Conservation (phyloP, 2,797 vertebrate genomes). For the Rhinatrema bivittatum region DNA sequence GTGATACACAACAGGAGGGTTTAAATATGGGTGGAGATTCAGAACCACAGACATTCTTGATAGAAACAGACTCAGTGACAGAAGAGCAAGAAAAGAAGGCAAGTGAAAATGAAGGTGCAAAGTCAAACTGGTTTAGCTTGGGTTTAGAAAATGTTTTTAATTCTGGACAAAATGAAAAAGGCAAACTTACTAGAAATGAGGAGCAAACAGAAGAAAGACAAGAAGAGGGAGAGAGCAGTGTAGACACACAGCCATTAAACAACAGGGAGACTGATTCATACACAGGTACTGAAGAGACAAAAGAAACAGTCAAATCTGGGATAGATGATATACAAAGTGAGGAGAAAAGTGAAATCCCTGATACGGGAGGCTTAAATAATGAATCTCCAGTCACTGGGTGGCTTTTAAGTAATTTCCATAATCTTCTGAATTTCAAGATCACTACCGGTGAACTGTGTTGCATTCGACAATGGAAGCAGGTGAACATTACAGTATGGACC, state of each 20-base stretch:
- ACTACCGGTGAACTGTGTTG: slow-evolving; percentile 16
- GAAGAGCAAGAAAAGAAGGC: slow-evolving; percentile 17
- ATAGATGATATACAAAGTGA: slow-evolving; percentile 16
- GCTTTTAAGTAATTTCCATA: slow-evolving; percentile 5
- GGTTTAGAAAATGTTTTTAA: slow-evolving; percentile 58
- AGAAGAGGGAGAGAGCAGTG: slow-evolving; percentile 6
- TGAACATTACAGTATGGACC: slow-evolving; percentile 24
- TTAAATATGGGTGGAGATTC: background rate
- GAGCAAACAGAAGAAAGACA: slow-evolving; percentile 10
- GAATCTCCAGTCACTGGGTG: slow-evolving; percentile 10
- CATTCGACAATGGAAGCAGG: slow-evolving; percentile 1
- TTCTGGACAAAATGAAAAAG: slow-evolving; percentile 35
- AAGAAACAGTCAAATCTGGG: background rate
- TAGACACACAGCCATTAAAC: slow-evolving; percentile 5
- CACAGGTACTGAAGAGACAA: slow-evolving; percentile 11
- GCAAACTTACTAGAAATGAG: slow-evolving; percentile 15
- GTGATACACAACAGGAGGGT: background rate
- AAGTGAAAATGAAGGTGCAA: slow-evolving; percentile 15
- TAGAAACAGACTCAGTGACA: too few species aligned
- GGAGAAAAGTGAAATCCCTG: slow-evolving; percentile 8
- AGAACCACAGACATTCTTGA: background rate
- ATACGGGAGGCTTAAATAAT: slow-evolving; percentile 18
- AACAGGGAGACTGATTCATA: slow-evolving; percentile 6
- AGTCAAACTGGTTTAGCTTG: slow-evolving; percentile 61
- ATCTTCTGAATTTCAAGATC: slow-evolving; percentile 17